phyloP scores from a whole-genome alignment of 2,888 invertebrate species.

The Megamerina dolium region DNA sequence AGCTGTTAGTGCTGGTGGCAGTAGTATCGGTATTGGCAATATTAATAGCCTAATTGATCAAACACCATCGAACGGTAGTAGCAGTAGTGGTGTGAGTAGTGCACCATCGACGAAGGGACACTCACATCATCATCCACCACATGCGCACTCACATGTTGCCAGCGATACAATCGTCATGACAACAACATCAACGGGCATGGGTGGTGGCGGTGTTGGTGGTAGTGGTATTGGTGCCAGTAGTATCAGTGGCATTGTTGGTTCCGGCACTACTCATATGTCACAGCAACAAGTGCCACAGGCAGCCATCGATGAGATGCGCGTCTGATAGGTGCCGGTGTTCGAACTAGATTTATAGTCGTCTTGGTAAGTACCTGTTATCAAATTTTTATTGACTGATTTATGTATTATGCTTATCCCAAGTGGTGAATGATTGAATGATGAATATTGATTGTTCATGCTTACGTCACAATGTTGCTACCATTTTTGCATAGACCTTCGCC shows the following conservation, averaged over 20 bases:
- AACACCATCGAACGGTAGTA: slow-evolving; percentile 40
- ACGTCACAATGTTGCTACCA: too few species aligned
- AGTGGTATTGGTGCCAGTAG: slow-evolving; percentile 50
- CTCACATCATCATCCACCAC: slow-evolving; percentile 43
- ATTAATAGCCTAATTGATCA: slow-evolving; percentile 23
- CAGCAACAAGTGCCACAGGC: slow-evolving; percentile 66
- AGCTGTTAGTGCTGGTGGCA: slow-evolving; percentile 31
- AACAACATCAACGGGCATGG: slow-evolving; percentile 42
- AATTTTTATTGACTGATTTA: slow-evolving; percentile 11
- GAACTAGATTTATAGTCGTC: slow-evolving; percentile 49
- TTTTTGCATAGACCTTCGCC: too few species aligned
- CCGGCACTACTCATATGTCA: slow-evolving; percentile 48
- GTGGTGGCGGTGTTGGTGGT: slow-evolving; percentile 39
- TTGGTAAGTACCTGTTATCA: slow-evolving; percentile 35
- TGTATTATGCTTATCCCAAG: too few species aligned
- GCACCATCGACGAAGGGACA: slow-evolving; percentile 49
- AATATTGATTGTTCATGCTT: too few species aligned
- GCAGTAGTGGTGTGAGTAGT: slow-evolving; percentile 44
- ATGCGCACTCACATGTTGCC: slow-evolving; percentile 34
- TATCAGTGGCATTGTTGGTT: slow-evolving; percentile 33
- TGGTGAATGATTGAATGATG: too few species aligned
- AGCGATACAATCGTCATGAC: slow-evolving; percentile 47
- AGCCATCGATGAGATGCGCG: slow-evolving; percentile 84
- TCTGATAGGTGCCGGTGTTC: slow-evolving; percentile 62
- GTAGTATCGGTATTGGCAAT: slow-evolving; percentile 8